Evolutionary conservation across 2,797 vertebrate species (phyloP).

Genomic region (Rhabdomys pumilio): DNA sequence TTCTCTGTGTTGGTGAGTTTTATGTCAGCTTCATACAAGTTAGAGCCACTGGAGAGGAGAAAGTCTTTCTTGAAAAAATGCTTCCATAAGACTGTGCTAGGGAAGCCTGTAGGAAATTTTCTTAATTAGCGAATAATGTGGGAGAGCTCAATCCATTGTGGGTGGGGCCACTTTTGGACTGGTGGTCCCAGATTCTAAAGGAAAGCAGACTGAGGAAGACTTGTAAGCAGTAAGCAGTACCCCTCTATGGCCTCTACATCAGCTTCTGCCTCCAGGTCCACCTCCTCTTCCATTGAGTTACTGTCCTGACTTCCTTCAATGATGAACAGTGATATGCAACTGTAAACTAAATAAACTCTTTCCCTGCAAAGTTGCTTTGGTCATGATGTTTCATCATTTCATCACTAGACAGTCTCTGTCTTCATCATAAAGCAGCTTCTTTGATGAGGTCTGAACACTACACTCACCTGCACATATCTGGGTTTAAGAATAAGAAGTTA

Average conservation of each 20-base stretch:
- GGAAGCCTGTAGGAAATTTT: no score
- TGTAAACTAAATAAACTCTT: neutral
- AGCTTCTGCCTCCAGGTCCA: neutral
- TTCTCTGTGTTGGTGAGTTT: no score
- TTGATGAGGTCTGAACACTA: neutral
- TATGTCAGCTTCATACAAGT: no score
- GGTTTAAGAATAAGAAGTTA: neutral
- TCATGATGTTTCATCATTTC: neutral
- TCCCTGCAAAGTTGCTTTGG: neutral
- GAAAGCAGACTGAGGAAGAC: no score
- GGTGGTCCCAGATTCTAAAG: no score
- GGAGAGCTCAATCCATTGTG: no score
- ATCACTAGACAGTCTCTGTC: neutral
- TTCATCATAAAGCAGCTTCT: neutral
- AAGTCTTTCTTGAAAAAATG: neutral
- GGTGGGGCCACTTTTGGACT: no score
- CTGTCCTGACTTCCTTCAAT: no score
- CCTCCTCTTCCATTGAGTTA: no score
- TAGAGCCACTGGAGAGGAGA: neutral
- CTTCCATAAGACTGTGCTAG: neutral
- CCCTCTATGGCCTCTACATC: neutral
- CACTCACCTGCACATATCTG: neutral
- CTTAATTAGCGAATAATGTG: no score
- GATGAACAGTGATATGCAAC: no score
- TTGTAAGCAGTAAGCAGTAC: neutral